Evolutionary conservation across 2,797 vertebrate genomes (phyloP).

Genomic region (Anas bahamensis): DNA sequence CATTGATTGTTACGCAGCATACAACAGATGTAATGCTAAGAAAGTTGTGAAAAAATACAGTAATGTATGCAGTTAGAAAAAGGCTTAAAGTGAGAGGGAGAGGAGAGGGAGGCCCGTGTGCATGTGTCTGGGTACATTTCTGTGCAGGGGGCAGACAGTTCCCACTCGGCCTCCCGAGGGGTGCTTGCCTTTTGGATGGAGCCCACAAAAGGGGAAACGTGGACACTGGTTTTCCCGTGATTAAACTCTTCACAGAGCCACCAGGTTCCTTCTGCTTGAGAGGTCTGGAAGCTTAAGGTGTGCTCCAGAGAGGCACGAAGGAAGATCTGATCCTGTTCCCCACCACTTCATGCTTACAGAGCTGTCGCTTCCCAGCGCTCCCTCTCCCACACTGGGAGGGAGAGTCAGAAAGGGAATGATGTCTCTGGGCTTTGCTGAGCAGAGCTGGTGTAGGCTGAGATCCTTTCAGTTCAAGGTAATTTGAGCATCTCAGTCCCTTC

Average conservation of each 20-base stretch:
- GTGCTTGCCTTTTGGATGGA: neutral
- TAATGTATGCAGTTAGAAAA: neutral
- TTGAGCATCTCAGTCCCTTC: neutral
- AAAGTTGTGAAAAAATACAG: neutral
- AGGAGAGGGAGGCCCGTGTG: neutral
- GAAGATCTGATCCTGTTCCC: neutral
- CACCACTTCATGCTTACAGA: neutral
- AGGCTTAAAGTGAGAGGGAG: neutral
- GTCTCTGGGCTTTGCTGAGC: neutral
- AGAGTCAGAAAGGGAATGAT: neutral
- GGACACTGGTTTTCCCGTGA: neutral
- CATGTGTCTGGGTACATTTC: neutral
- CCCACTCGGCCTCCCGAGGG: neutral
- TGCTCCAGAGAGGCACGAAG: neutral
- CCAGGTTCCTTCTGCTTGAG: neutral
- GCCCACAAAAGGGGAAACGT: fast-evolving
- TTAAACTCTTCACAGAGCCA: neutral
- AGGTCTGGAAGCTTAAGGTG: neutral
- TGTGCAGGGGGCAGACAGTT: neutral
- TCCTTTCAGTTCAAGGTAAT: neutral
- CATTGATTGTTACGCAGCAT: neutral
- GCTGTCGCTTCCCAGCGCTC: neutral
- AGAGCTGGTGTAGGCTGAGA: neutral
- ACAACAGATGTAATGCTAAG: neutral
- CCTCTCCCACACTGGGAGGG: neutral